A percentile compares a stretch with the other conserved stretches of the same genome.
These are phyloP conservation scores for Labrus mixtus DNA, from an alignment of 2,113 vertebrate species.

Conservation along the genomic window DNA sequence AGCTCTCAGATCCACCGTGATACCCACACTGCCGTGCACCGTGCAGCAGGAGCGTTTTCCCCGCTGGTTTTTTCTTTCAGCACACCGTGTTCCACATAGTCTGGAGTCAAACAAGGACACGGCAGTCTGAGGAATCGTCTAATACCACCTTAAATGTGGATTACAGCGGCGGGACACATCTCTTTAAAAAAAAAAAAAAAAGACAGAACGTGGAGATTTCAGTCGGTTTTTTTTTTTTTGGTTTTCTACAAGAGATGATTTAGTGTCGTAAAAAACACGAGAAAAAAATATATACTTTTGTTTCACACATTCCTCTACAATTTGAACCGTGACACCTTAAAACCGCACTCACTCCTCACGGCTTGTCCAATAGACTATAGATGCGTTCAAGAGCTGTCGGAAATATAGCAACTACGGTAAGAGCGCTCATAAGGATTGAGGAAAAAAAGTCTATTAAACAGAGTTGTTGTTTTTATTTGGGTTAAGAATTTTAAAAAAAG, in stretches of 20 bases:
- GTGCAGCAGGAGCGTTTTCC: conserved; percentile 29
- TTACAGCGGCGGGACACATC: background rate
- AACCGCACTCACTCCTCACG: conserved; percentile 8
- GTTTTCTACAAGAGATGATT: background rate
- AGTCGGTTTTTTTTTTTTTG: fast-evolving
- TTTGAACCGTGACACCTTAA: conserved; percentile 62
- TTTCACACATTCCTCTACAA: conserved; percentile 48
- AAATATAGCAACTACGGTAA: background rate
- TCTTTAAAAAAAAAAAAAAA: background rate
- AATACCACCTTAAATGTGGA: conserved; percentile 64
- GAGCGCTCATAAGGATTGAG: too few relatives aligned
- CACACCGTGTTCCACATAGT: conserved; percentile 73
- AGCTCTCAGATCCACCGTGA: conserved; percentile 31
- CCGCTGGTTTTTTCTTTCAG: conserved; percentile 47
- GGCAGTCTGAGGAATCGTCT: conserved; percentile 49
- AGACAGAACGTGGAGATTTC: fast-evolving
- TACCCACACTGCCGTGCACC: conserved; percentile 1
- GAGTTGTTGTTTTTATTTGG: too few relatives aligned
- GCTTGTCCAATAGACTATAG: conserved; percentile 55
- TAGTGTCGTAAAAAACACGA: background rate
- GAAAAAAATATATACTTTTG: conserved; percentile 19
- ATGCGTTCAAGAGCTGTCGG: conserved; percentile 34
- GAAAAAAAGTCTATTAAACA: background rate
- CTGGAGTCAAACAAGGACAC: conserved; percentile 78
- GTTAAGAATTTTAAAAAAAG: too few relatives aligned